phyloP scores from a whole-genome alignment of 2,888 invertebrate genomes.

The Apotomis betuletana region DNA sequence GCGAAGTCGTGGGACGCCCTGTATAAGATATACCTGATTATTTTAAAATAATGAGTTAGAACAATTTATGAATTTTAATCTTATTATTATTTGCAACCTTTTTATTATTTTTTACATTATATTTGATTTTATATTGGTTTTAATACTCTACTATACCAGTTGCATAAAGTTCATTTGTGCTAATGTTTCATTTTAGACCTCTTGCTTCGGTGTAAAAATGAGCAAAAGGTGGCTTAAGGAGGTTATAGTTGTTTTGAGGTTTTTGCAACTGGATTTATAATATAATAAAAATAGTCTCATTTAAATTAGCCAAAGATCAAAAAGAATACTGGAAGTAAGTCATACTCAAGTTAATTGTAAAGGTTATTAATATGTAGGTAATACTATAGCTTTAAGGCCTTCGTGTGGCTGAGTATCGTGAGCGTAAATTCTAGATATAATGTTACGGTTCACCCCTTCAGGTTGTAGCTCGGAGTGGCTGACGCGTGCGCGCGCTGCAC shows the following conservation, averaged over 20 bases:
- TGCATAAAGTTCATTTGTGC: background rate
- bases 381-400: slow-evolving; percentile 11
- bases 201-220: background rate
- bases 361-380: slow-evolving; percentile 9
- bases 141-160: slow-evolving; percentile 26
- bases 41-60: background rate
- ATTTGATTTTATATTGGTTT: slow-evolving; percentile 30
- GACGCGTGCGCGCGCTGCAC: too few species aligned
- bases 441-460: background rate
- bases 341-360: slow-evolving; percentile 30
- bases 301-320: slow-evolving; percentile 39
- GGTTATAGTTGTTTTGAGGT: background rate
- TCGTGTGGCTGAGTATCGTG: background rate
- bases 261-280: slow-evolving; percentile 8
- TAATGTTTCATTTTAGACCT: background rate
- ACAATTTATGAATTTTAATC: slow-evolving; percentile 27
- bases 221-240: background rate
- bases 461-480: background rate
- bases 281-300: slow-evolving; percentile 30
- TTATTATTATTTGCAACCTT: slow-evolving; percentile 30
- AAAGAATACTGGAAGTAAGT: slow-evolving; percentile 28
- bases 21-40: background rate
- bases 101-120: background rate
- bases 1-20: too few species aligned
- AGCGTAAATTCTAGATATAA: background rate